Evolutionary conservation across 2,113 vertebrate species (phyloP).

Genomic region (Cyanoramphus novaezelandiae): DNA sequence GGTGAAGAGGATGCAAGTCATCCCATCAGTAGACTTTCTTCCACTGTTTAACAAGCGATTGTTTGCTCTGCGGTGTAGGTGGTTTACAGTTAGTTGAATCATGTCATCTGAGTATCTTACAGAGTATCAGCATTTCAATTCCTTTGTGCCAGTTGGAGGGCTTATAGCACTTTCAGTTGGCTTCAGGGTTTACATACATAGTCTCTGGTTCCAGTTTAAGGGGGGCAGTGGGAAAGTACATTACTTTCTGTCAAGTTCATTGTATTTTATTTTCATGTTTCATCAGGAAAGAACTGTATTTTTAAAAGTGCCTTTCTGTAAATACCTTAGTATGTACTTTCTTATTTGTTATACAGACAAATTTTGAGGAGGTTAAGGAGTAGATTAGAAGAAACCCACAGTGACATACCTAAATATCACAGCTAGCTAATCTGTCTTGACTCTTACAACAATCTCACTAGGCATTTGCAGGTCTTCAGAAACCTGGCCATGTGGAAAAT

Average conservation of each 20-base stretch:
- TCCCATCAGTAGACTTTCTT: neutral
- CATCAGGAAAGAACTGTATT: neutral
- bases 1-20: neutral
- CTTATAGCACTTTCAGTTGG: neutral
- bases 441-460: neutral
- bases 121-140: neutral
- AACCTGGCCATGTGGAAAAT: neutral
- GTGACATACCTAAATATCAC: neutral
- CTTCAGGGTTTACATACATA: neutral
- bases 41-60: neutral
- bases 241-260: neutral
- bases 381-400: neutral
- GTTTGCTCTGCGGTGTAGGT: neutral
- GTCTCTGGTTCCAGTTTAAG: neutral
- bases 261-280: neutral
- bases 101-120: too few relatives aligned
- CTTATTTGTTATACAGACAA: neutral
- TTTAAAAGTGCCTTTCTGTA: neutral
- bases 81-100: neutral
- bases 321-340: neutral
- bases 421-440: neutral
- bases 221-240: neutral
- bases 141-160: neutral
- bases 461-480: neutral
- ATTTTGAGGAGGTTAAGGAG: neutral